A percentile compares a stretch with the other conserved stretches of the same genome.
These are phyloP conservation scores for Pempheris klunzingeri DNA, from an alignment of 2,797 vertebrate genomes.

Conservation along the genomic window DNA sequence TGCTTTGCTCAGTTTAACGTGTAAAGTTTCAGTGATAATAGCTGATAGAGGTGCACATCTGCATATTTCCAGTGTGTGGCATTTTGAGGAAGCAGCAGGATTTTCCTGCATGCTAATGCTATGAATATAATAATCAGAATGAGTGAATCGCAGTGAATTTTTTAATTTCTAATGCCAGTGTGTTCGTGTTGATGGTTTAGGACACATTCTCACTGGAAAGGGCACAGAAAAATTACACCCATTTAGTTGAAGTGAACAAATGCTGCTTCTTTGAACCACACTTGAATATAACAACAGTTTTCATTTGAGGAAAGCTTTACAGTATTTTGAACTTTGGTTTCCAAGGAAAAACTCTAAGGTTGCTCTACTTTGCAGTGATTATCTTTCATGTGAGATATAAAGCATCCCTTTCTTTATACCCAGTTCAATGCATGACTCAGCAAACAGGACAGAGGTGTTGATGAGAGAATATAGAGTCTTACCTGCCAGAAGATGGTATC, in stretches of 20 bases:
- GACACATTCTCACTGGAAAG: too few species aligned
- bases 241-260: not conserved
- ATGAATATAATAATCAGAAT: too few species aligned
- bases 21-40: too few species aligned
- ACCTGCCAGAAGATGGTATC: slow-evolving; percentile 99
- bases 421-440: not conserved
- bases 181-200: too few species aligned
- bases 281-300: not conserved
- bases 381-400: not conserved
- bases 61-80: too few species aligned
- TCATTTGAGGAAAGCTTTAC: not conserved
- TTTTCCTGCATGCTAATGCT: too few species aligned
- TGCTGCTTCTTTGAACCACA: not conserved
- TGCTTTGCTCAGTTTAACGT: too few species aligned
- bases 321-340: not conserved
- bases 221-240: not conserved
- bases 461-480: slow-evolving; percentile 59
- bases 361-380: not conserved
- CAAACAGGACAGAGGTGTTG: not conserved
- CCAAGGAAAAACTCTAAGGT: not conserved
- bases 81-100: too few species aligned
- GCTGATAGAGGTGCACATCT: too few species aligned
- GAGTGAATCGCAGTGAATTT: too few species aligned
- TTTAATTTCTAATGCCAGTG: too few species aligned
- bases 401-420: not conserved